Evolutionary conservation across 2,113 vertebrate species (phyloP).

Genomic region (Capricornis sumatraensis): DNA sequence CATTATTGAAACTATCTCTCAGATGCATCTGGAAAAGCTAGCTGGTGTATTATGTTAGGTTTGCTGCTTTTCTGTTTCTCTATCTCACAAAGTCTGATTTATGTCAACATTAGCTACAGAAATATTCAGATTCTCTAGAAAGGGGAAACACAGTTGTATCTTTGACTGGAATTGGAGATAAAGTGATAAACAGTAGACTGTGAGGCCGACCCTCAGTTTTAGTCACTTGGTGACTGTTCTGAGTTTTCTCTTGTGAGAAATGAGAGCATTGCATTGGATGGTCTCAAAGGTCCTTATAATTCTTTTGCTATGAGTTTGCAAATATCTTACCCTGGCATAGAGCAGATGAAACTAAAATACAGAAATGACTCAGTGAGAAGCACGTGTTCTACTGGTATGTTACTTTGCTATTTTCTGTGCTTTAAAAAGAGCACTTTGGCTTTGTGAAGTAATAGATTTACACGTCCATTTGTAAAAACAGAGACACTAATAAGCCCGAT

Average conservation of each 20-base stretch:
- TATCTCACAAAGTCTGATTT: not conserved
- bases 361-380: not conserved
- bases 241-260: not conserved
- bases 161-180: not conserved
- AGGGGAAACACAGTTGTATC: not conserved
- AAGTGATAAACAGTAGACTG: not conserved
- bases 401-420: not conserved
- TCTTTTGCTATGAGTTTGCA: not conserved
- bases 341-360: not conserved
- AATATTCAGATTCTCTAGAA: slow-evolving; percentile 24
- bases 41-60: not conserved
- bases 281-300: not conserved
- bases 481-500: not conserved
- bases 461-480: not conserved
- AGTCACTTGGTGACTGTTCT: not conserved
- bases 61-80: not conserved
- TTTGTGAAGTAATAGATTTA: slow-evolving; percentile 12
- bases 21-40: not conserved
- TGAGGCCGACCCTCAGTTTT: not conserved
- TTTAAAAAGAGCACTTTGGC: not conserved
- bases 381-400: not conserved
- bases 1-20: not conserved
- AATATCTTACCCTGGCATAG: not conserved
- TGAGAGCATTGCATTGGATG: not conserved
- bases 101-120: not conserved